phyloP scores from a whole-genome alignment of 2,888 invertebrate genomes.

The Agriopis marginaria region DNA sequence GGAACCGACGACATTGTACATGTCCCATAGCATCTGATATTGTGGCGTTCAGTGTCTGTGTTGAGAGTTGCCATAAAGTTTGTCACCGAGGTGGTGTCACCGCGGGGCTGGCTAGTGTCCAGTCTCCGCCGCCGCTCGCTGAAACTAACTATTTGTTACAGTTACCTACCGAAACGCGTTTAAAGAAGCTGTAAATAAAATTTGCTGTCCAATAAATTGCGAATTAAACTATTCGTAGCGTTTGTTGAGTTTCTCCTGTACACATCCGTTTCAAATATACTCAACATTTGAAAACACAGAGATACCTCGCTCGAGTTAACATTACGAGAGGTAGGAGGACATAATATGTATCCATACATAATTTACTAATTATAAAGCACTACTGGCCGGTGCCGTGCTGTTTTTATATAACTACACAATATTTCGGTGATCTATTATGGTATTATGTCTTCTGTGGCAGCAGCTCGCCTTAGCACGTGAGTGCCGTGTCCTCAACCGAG shows the following conservation, averaged over 20 bases:
- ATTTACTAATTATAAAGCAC: no score
- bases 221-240: slow-evolving; percentile 16
- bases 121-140: background rate
- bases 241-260: slow-evolving; percentile 9
- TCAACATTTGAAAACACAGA: background rate
- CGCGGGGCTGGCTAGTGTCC: slow-evolving; percentile 3
- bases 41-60: no score
- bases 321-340: background rate
- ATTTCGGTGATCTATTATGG: no score
- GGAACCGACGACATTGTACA: no score
- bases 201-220: slow-evolving; percentile 20
- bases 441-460: no score
- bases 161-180: background rate
- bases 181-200: slow-evolving; percentile 24
- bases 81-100: background rate
- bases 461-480: background rate
- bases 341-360: no score
- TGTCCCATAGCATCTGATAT: no score
- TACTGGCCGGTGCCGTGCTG: background rate
- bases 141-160: slow-evolving; percentile 19
- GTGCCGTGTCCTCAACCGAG: background rate
- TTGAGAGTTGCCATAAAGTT: no score
- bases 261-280: slow-evolving; percentile 12
- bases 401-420: background rate
- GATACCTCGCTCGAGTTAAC: background rate